Conservation (phyloP, 92 coral and sea anemone species). For the Epizoanthus ramosus region DNA sequence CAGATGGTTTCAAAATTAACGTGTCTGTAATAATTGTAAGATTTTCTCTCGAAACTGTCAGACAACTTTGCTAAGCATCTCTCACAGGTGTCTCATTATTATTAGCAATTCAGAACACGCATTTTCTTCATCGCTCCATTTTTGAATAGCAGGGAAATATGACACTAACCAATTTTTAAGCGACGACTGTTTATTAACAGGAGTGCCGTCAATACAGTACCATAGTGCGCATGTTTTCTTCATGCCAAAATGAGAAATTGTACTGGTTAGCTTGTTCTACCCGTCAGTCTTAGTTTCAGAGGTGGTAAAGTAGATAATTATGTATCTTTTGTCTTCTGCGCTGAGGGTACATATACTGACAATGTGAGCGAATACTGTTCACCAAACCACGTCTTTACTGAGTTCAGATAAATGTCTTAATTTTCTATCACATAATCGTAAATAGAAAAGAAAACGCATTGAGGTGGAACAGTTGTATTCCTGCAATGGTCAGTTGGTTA, state of each 20-base stretch:
- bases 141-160: slow-evolving; percentile 17
- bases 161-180: slow-evolving; percentile 14
- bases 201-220: not conserved
- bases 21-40: slow-evolving; percentile 61
- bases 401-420: not conserved
- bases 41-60: slow-evolving; percentile 53
- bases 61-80: slow-evolving; percentile 40
- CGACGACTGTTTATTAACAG: slow-evolving; percentile 30
- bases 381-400: not conserved
- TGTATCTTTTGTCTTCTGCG: slow-evolving; percentile 15
- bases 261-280: no score
- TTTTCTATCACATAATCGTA: not conserved
- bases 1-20: slow-evolving; percentile 62
- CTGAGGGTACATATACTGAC: not conserved
- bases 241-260: no score
- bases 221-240: no score
- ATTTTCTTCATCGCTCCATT: slow-evolving; percentile 32
- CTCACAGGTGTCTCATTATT: slow-evolving; percentile 38
- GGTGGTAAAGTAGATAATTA: slow-evolving; percentile 24
- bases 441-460: not conserved
- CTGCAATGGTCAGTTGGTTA: no score
- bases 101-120: slow-evolving; percentile 36
- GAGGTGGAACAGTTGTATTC: not conserved
- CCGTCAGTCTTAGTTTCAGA: not conserved
- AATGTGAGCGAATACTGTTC: not conserved